These are phyloP conservation scores for Eumaeus atala DNA, from an alignment of 1,140 invertebrate genomes.

Conservation along the genomic window DNA sequence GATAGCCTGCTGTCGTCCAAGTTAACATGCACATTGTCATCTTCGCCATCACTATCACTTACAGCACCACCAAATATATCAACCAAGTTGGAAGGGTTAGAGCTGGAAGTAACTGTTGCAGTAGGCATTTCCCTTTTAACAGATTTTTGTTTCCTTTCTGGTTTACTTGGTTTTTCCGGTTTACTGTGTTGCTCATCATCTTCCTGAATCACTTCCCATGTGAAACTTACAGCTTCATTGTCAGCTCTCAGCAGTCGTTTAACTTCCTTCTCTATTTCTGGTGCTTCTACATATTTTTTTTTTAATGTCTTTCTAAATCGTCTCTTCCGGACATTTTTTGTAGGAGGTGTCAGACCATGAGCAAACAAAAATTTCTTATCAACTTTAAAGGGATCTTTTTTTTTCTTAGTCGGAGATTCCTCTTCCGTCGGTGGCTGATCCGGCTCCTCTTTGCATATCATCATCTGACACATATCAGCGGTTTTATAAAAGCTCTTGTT, in stretches of 20 bases:
- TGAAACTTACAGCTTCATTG: constrained; percentile 92
- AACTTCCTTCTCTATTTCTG: constrained; percentile 98
- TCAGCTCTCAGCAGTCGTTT: constrained; percentile 93
- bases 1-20: constrained; percentile 86
- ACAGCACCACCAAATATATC: constrained; percentile 93
- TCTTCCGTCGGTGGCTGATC: constrained; percentile 83
- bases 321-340: constrained; percentile 95
- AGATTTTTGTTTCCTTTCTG: constrained; percentile 51
- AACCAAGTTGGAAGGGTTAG: constrained; percentile 60
- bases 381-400: constrained; percentile 91
- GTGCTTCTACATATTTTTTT: constrained; percentile 97
- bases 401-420: constrained; percentile 88
- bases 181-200: constrained; percentile 82
- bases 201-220: constrained; percentile 95
- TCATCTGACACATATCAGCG: constrained; percentile 94
- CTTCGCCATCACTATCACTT: constrained; percentile 87
- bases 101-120: constrained; percentile 40
- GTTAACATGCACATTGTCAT: constrained; percentile 83
- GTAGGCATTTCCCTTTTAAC: constrained; percentile 50
- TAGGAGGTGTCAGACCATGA: constrained; percentile 94
- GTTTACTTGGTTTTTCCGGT: constrained; percentile 67
- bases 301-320: constrained; percentile 96
- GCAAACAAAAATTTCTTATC: constrained; percentile 96
- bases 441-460: constrained; percentile 91
- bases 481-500: constrained; percentile 98